Evolutionary conservation across 2,888 invertebrate species (phyloP).

Genomic region (Plebejus argus): DNA sequence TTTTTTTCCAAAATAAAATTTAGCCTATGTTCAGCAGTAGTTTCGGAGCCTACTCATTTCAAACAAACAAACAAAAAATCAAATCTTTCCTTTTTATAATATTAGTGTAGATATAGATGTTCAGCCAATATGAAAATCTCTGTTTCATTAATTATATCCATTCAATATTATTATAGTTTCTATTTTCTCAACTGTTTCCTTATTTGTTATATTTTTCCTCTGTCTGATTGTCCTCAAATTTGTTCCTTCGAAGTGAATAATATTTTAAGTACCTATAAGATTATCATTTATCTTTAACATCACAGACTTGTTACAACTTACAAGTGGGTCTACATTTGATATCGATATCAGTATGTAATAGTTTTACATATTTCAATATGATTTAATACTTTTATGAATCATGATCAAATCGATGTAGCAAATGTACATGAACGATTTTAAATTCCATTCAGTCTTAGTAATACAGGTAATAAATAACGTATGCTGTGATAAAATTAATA

Average conservation of each 20-base stretch:
- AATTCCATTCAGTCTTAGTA: neutral
- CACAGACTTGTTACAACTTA: neutral
- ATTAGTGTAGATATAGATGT: too few relatives aligned
- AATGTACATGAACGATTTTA: neutral
- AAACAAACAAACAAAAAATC: too few relatives aligned
- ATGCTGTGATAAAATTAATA: neutral
- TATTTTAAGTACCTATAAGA: neutral
- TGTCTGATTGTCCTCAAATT: neutral
- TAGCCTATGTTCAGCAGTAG: too few relatives aligned
- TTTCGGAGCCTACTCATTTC: too few relatives aligned
- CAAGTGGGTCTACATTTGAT: neutral
- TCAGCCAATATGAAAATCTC: neutral
- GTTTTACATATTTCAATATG: neutral
- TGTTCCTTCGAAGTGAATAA: neutral
- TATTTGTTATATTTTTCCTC: neutral
- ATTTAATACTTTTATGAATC: conserved; percentile 8
- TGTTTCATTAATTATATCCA: neutral
- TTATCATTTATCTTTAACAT: neutral
- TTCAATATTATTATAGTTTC: neutral
- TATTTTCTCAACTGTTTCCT: neutral
- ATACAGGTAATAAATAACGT: conserved; percentile 3
- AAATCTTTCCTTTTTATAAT: too few relatives aligned
- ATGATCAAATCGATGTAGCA: neutral
- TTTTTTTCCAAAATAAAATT: too few relatives aligned
- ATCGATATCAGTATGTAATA: neutral